Conservation (phyloP, 1,140 invertebrate species). For the Apocrypta bakeri region DNA sequence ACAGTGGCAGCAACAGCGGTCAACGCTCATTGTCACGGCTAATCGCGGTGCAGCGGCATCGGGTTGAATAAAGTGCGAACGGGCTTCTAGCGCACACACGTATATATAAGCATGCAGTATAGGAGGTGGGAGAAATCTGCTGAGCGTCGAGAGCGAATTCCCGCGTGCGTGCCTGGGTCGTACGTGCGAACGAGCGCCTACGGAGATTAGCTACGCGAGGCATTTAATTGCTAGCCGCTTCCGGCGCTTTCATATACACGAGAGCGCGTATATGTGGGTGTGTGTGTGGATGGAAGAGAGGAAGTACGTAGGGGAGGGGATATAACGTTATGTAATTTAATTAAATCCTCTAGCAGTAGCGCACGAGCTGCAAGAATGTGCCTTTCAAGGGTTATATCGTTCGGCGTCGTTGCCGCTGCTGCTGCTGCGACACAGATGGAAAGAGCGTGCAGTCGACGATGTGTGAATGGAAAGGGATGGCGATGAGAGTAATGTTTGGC, state of each 20-base stretch:
- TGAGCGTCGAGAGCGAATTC: constrained; percentile 43
- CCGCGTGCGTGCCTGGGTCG: neutral
- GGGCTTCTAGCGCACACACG: neutral
- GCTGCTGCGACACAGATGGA: neutral
- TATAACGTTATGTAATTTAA: constrained; percentile 63
- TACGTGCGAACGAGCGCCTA: constrained; percentile 58
- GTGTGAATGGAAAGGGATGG: neutral
- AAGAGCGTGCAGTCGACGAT: neutral
- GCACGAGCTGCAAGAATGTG: constrained; percentile 56
- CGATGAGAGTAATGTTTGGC: neutral
- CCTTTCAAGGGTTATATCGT: constrained; percentile 27
- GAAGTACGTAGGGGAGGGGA: too few relatives aligned
- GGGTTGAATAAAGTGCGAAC: constrained; percentile 25
- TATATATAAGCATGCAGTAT: neutral
- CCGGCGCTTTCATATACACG: constrained; percentile 41
- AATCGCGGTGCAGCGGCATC: constrained; percentile 15
- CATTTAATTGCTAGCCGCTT: constrained; percentile 59
- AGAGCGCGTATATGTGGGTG: constrained; percentile 1
- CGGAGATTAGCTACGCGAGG: constrained; percentile 62
- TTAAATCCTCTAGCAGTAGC: constrained; percentile 58
- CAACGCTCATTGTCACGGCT: constrained; percentile 13
- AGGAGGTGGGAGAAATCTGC: constrained; percentile 29
- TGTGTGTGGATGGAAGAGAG: neutral
- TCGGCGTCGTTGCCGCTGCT: neutral
- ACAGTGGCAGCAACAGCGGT: neutral